Conservation (phyloP, 1,140 invertebrate genomes). For the Drosophila rufa region DNA sequence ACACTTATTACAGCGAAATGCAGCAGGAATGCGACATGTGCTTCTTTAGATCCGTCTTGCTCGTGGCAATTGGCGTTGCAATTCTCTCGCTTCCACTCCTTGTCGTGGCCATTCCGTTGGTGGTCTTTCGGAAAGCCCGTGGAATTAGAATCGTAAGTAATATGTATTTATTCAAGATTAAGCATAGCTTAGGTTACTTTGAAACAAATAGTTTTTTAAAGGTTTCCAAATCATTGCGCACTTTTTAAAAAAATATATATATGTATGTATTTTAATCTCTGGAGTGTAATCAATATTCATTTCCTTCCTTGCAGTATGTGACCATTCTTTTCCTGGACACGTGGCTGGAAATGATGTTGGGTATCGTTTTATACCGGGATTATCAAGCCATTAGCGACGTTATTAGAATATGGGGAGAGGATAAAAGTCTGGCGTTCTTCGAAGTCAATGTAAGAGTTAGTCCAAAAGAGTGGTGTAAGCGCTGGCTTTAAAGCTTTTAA, state of each 20-base stretch:
- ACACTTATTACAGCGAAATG: neutral
- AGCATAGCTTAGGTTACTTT: too few species aligned
- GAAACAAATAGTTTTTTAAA: neutral
- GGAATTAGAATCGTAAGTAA: slow-evolving; percentile 40
- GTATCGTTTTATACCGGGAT: slow-evolving; percentile 11
- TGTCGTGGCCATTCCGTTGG: neutral
- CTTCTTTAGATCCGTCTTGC: neutral
- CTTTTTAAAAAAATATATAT: too few species aligned
- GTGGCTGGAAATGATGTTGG: slow-evolving; percentile 49
- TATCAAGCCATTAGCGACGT: slow-evolving; percentile 27
- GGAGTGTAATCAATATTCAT: neutral
- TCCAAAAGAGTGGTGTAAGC: too few species aligned
- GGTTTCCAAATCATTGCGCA: too few species aligned
- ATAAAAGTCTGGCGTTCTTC: slow-evolving; percentile 1
- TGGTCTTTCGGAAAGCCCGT: neutral
- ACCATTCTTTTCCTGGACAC: slow-evolving; percentile 14
- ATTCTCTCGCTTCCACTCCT: neutral
- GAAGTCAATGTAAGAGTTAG: slow-evolving; percentile 24
- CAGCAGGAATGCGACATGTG: neutral
- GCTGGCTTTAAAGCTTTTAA: too few species aligned
- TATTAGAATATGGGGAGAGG: neutral
- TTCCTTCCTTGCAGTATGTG: slow-evolving; percentile 21
- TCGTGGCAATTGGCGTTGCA: neutral
- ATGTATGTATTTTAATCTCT: too few species aligned
- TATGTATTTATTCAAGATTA: too few species aligned